These are phyloP conservation scores for Anaspis maculata DNA, from an alignment of 2,888 invertebrate genomes.

Conservation along the genomic window DNA sequence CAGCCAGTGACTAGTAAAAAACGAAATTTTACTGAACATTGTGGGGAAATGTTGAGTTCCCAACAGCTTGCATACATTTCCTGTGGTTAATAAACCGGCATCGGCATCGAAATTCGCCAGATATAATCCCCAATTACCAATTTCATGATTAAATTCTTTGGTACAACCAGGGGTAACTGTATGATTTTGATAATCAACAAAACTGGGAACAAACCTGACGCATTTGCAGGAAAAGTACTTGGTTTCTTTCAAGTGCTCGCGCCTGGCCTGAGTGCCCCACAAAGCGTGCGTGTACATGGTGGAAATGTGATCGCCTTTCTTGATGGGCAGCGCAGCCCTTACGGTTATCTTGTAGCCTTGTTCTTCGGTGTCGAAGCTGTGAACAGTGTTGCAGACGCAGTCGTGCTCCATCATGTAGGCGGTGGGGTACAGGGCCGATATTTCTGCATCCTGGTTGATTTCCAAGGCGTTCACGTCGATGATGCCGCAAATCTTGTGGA, in stretches of 20 bases:
- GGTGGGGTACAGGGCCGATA: slow-evolving; percentile 64
- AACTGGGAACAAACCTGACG: too few species aligned
- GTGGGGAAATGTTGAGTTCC: too few species aligned
- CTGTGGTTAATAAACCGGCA: too few species aligned
- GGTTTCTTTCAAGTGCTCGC: slow-evolving; percentile 67
- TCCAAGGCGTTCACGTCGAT: slow-evolving; percentile 79
- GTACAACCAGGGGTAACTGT: too few species aligned
- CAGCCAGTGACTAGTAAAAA: too few species aligned
- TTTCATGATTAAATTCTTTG: too few species aligned
- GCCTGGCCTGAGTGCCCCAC: slow-evolving; percentile 76
- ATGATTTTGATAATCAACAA: too few species aligned
- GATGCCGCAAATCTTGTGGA: slow-evolving; percentile 71
- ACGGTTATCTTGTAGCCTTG: slow-evolving; percentile 55
- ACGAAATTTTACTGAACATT: too few species aligned
- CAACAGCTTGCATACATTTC: too few species aligned
- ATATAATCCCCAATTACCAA: too few species aligned
- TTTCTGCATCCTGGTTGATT: slow-evolving; percentile 60
- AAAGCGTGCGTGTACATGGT: slow-evolving; percentile 84
- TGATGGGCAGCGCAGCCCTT: slow-evolving; percentile 56
- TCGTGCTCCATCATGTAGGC: slow-evolving; percentile 76
- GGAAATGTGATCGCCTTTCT: slow-evolving; percentile 64
- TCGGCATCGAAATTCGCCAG: too few species aligned
- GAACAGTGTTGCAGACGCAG: slow-evolving; percentile 72
- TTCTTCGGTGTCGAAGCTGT: slow-evolving; percentile 56
- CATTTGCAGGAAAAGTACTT: slow-evolving; percentile 73